phyloP scores from a whole-genome alignment of 2,888 invertebrate species.

The Hololepta plana region DNA sequence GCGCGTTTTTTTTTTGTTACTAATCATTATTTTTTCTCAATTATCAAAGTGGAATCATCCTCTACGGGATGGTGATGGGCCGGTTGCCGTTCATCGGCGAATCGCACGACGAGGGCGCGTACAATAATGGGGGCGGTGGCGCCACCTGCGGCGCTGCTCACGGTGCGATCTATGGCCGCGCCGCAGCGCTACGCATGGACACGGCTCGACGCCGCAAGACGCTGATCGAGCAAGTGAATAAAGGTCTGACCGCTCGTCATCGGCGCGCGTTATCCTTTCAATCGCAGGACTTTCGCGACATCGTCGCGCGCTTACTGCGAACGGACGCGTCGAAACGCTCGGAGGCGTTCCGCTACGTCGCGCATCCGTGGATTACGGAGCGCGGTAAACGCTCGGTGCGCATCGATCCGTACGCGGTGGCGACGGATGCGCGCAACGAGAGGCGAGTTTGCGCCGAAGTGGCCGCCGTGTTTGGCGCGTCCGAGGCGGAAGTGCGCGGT shows the following conservation, averaged over 20 bases:
- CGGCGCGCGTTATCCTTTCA: constrained; percentile 32
- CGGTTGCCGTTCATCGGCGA: constrained; percentile 44
- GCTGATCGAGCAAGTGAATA: constrained; percentile 45
- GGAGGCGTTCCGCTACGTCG: constrained; percentile 35
- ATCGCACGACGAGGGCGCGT: constrained; percentile 9
- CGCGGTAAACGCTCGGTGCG: constrained; percentile 32
- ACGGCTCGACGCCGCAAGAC: constrained; percentile 37
- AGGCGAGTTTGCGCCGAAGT: constrained; percentile 23
- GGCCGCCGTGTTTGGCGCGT: constrained; percentile 28
- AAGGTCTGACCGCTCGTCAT: constrained; percentile 42
- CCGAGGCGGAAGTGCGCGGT: constrained; percentile 28
- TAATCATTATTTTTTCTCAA: no score
- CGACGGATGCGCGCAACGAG: not conserved
- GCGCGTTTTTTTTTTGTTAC: no score
- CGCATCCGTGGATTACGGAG: constrained; percentile 39
- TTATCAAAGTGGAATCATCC: constrained; percentile 58
- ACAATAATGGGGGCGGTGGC: no score
- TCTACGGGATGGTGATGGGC: constrained; percentile 59
- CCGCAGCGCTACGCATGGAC: no score
- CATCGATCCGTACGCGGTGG: constrained; percentile 29
- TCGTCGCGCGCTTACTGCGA: constrained; percentile 35
- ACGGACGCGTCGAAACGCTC: constrained; percentile 35
- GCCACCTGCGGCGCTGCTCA: no score
- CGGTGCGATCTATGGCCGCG: no score
- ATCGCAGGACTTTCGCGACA: constrained; percentile 23